These are phyloP conservation scores for Anolis apletophallus DNA, from an alignment of 2,797 vertebrate species.

Conservation along the genomic window DNA sequence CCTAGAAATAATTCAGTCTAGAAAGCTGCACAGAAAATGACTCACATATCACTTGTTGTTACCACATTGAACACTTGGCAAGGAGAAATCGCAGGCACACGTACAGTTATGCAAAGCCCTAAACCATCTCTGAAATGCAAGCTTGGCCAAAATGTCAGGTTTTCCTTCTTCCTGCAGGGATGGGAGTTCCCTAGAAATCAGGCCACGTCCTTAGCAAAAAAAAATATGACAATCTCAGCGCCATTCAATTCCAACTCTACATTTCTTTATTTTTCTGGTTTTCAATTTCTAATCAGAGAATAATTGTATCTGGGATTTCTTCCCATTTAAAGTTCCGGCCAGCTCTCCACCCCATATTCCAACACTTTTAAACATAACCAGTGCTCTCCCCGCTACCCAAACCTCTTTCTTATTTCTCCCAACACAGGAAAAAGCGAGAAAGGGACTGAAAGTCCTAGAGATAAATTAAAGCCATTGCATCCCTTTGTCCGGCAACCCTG, in stretches of 20 bases:
- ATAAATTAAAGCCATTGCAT: slow-evolving; percentile 68
- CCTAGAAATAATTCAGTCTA: slow-evolving; percentile 49
- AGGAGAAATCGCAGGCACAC: neutral
- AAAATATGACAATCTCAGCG: neutral
- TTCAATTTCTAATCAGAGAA: neutral
- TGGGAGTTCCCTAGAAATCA: neutral
- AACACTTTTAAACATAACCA: neutral
- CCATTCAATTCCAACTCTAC: neutral
- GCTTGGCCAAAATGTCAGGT: slow-evolving; percentile 12
- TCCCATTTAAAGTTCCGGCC: accelerated
- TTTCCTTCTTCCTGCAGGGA: slow-evolving; percentile 22
- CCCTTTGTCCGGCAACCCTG: slow-evolving; percentile 65
- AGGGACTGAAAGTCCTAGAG: slow-evolving; percentile 11
- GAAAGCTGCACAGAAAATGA: slow-evolving; percentile 48
- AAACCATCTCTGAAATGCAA: accelerated
- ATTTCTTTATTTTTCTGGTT: neutral
- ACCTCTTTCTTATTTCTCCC: slow-evolving; percentile 6
- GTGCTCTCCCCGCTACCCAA: neutral
- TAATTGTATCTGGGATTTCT: neutral
- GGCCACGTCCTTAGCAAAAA: neutral
- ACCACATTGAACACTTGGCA: slow-evolving; percentile 23
- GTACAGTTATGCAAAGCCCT: neutral
- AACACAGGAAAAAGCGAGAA: neutral
- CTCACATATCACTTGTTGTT: slow-evolving; percentile 49
- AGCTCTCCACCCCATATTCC: neutral